These are phyloP conservation scores for Scleropages formosus DNA, from an alignment of 2,797 vertebrate genomes.

Conservation along the genomic window DNA sequence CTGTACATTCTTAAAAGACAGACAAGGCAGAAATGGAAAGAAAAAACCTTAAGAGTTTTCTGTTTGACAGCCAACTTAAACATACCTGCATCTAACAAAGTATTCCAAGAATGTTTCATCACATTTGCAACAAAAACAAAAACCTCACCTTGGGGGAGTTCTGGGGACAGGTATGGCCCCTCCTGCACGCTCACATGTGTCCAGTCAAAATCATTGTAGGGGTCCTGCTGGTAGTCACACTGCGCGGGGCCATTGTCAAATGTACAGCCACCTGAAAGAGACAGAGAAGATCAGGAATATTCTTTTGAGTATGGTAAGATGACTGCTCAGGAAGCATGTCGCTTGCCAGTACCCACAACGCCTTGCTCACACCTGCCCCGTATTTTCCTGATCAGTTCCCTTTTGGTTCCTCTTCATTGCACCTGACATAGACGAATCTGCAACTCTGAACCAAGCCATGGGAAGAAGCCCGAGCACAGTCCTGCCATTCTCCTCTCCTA, in stretches of 20 bases:
- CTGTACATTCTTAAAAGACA: no score
- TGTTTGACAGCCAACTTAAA: not conserved
- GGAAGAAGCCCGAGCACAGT: conserved; percentile 29
- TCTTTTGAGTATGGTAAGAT: not conserved
- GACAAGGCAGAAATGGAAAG: no score
- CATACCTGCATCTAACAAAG: not conserved
- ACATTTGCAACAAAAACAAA: not conserved
- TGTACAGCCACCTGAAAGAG: conserved; percentile 81
- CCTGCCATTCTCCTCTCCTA: conserved; percentile 2
- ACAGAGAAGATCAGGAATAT: conserved; percentile 26
- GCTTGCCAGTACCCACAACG: not conserved
- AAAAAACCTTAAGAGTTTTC: not conserved
- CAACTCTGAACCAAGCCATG: not conserved
- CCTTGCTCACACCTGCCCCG: not conserved
- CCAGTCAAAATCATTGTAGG: conserved; percentile 96
- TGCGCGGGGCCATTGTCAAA: conserved; percentile 90
- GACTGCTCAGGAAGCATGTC: not conserved
- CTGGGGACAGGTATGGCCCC: conserved; percentile 83
- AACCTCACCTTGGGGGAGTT: conserved; percentile 89
- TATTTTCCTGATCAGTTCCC: not conserved
- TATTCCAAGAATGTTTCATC: no score
- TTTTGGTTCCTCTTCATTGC: not conserved
- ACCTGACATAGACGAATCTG: conserved; percentile 24
- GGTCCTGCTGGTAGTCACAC: conserved; percentile 95
- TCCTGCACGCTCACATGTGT: conserved; percentile 91